Evolutionary conservation across 2,888 invertebrate genomes (phyloP), one percentile per base, ranked within the genome.

Genomic region (Megastigmus dorsalis): DNA sequence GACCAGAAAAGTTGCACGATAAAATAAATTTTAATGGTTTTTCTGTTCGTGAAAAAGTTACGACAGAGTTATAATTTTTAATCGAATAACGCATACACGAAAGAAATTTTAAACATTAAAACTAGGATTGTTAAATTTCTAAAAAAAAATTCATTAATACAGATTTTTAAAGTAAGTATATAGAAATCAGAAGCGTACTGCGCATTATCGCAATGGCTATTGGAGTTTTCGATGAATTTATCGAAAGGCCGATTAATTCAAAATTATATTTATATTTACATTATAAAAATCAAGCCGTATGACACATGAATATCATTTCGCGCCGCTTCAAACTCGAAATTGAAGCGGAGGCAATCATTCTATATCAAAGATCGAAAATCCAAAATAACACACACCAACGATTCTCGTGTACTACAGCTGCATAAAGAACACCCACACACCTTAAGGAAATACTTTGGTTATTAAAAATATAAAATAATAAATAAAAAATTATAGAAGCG

Each of bases 1-100:
- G 70, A 71, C 75, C 75, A 75, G 60, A 70, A 66, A 65, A 60
- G 52, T 54, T 70, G 52, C 60, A 67, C 28, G 62, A 18, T 48
- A n/a, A 33, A 60, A 55, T 45, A 48, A 60, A 63, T 3, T 36
- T 45, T 54, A 52, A 23, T 7, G 6, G 20, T 55, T 55, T n/a
- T 13, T 41, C 30, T 54, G 52, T 41, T 41, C 13, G 30, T n/a
- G 9, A 38, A 48, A 23, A 26, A 48, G 28, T n/a, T n/a, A n/a
- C n/a, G n/a, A n/a, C n/a, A n/a, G n/a, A n/a, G n/a, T n/a, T n/a
- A n/a, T n/a, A n/a, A n/a, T n/a, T n/a, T n/a, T n/a, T n/a, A n/a
- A n/a, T n/a, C n/a, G n/a, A n/a, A n/a, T n/a, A n/a, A n/a, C n/a
- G n/a, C n/a, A n/a, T 28, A 43, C n/a, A 28, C 41, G 41, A 38